Evolutionary conservation across 2,888 invertebrate genomes (phyloP), one percentile per base, ranked within the genome.

Genomic region (Camponotus fellah): DNA sequence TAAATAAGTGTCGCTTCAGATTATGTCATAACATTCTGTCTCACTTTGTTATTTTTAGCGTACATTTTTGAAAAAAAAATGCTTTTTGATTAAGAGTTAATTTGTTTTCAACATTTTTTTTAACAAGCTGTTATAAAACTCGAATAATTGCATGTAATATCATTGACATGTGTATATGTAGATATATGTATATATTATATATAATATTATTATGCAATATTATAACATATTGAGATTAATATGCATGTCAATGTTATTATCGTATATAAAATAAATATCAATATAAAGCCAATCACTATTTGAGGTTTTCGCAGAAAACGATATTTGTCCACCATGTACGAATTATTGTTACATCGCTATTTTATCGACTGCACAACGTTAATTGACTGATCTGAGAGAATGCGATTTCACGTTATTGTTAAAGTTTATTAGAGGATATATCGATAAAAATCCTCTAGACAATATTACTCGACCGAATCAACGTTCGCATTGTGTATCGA

Each of bases 381-480:
- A 72, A 71, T 58, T 26, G 79, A 79, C 72, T 77, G 72, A 72
- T 71, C 64, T 32, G 81, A 26, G 81, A 37, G 76, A 76, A 81
- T 81, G 75, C 64, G 75, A 74, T 81, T 75, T 81, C 56, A 75
- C 40, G 53, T 81, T 81, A 81, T 75, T 81, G 53, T 75, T 56
- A 64, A 43, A 43, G 76, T 64, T 75, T 76, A 81, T 74, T 56
- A 65, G 64, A 43, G 53, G 46, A 60, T 56, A 43, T 75, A 81
- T 81, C n/a, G 32, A 9, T 32, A n/a, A 26, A 26, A 26, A 2
- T 37, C 34, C 21, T 21, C 34, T 32, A 10, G 46, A 69, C 71
- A 80, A 83, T 71, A 62, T 71, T 80, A 53, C 79, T 12, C 62
- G 40, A 26, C 12, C 60, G 68, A 46, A 62, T 71, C 49, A 46